A percentile compares a stretch with the other conserved stretches of the same genome.
These are phyloP conservation scores for Choristoneura fumiferana DNA, from an alignment of 1,140 invertebrate species.

Conservation along the genomic window DNA sequence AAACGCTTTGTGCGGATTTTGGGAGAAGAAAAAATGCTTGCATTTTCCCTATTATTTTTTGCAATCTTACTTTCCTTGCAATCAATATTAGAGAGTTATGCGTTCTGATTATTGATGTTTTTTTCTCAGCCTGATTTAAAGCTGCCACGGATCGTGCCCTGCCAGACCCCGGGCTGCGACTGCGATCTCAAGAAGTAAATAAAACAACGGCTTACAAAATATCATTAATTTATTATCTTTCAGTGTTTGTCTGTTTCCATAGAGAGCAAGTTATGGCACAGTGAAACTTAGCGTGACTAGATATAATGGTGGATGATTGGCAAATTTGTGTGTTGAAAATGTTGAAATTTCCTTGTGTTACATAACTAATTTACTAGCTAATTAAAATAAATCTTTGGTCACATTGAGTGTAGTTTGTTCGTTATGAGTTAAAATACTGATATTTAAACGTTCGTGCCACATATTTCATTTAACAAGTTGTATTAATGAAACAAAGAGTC, in stretches of 20 bases:
- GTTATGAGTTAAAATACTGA: too few species aligned
- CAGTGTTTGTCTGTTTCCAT: constrained; percentile 29
- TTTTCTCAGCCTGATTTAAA: constrained; percentile 25
- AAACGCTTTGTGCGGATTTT: too few species aligned
- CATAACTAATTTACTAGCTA: constrained; percentile 40
- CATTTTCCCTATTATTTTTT: too few species aligned
- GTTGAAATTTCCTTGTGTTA: constrained; percentile 43
- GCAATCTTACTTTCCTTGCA: too few species aligned
- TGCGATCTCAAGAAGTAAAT: constrained; percentile 48
- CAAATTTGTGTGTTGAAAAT: constrained; percentile 13
- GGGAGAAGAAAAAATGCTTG: too few species aligned
- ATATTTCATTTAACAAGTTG: too few species aligned
- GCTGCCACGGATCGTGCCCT: constrained; percentile 32
- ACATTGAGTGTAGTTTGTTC: constrained; percentile 53
- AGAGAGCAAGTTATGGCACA: constrained; percentile 59
- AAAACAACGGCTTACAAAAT: constrained; percentile 56
- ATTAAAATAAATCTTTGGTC: constrained; percentile 58
- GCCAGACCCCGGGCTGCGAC: constrained; percentile 25
- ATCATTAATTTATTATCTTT: constrained; percentile 43
- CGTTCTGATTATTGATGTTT: too few species aligned
- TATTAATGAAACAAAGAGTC: too few species aligned
- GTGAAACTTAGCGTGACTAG: constrained; percentile 45
- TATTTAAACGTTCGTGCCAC: too few species aligned
- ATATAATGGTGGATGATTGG: constrained; percentile 35
- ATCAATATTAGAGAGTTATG: too few species aligned